Evolutionary conservation across 1,140 invertebrate genomes (phyloP), one percentile per base, ranked within the genome.

Genomic region (Meloidogyne chitwoodi): DNA sequence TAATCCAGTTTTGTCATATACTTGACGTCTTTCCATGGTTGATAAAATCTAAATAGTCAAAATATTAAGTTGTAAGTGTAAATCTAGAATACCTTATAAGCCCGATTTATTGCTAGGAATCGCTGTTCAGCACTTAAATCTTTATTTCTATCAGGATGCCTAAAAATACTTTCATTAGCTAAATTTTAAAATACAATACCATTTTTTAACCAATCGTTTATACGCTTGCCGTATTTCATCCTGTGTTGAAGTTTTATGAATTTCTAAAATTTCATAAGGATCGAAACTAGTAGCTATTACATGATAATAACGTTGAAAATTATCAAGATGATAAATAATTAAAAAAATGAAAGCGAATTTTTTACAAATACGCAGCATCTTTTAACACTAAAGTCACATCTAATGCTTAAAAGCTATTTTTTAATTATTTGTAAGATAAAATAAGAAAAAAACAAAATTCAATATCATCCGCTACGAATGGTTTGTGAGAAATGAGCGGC

Each of bases 171-270:
- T 29, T 68, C 3, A 66, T 31, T 56, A 56, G 5, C n/a, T n/a
- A 56, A n/a, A n/a, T 5, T n/a, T 4, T 6, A 56, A 62, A 16
- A 61, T 24, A 56, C 8, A 67, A 26, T 65, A 84, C 83, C 82
- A 87, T 83, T 87, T 80, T 56, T 63, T 83, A 14, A 79, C 85
- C 16, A 84, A 73, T 26, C 65, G 63, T 63, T 86, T 87, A 68
- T 87, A 86, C 0, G 85, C 85, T 41, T 75, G 74, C 67, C 87
- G 87, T 4, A 86, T 86, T 38, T 86, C 85, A 26, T 77, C 74
- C 12, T 67, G 56, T 16, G 74, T 69, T 11, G 84, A 83, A 26
- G 29, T 68, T 63, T 77, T 76, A 22, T 61, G 68, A 24, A 86
- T 44, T 27, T 84, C 85, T 16, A 85, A 74, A 11, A 27, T 71